Conservation (phyloP, 2,113 vertebrate species). For the Symphodus melops region DNA sequence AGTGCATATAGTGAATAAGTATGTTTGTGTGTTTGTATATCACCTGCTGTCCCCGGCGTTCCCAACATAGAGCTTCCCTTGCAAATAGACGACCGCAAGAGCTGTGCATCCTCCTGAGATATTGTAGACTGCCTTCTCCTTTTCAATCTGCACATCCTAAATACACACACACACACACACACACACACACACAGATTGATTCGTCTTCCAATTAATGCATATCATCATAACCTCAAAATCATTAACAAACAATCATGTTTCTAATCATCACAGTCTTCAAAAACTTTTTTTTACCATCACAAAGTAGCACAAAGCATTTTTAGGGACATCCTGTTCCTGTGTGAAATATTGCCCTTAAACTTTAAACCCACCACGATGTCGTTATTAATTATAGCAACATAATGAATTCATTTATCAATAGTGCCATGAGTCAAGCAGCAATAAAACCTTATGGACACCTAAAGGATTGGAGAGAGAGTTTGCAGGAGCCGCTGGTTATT, state of each 20-base stretch:
- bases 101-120: constrained; percentile 97
- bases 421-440: constrained; percentile 26
- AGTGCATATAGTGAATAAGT: not conserved
- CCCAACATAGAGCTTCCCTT: constrained; percentile 94
- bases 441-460: constrained; percentile 46
- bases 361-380: constrained; percentile 25
- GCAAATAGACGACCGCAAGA: constrained; percentile 88
- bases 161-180: constrained; percentile 19
- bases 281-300: not conserved
- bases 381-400: constrained; percentile 48
- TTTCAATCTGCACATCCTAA: constrained; percentile 94
- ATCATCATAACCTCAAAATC: constrained; percentile 12
- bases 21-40: not conserved
- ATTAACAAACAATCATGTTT: constrained; percentile 14
- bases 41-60: constrained; percentile 99
- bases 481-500: constrained; percentile 58
- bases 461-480: constrained; percentile 41
- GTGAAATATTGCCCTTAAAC: constrained; percentile 11
- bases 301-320: constrained; percentile 6
- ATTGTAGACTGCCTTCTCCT: constrained; percentile 88
- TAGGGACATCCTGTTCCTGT: not conserved
- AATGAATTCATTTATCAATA: constrained; percentile 54
- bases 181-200: constrained; percentile 28
- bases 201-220: not conserved
- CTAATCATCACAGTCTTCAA: constrained; percentile 20